Conservation (phyloP, 2,888 invertebrate genomes). For the Tortricodes alternella region DNA sequence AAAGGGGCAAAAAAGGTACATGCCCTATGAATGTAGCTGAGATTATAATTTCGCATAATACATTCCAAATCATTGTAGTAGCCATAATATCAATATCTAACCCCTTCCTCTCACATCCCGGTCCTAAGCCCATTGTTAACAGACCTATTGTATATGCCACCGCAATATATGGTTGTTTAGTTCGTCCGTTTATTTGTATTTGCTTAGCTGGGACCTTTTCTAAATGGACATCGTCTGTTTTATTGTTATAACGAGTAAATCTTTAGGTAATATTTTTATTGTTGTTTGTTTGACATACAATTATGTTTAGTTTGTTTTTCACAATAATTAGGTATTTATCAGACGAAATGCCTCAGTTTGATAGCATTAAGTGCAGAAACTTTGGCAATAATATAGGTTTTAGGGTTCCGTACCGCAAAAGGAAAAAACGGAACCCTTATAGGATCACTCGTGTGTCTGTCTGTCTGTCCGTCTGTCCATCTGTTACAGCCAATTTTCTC, state of each 20-base stretch:
- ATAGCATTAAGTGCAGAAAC: no score
- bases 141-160: conserved; percentile 49
- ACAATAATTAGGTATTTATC: neutral
- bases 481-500: no score
- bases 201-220: conserved; percentile 47
- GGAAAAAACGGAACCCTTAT: no score
- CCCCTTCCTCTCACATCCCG: conserved; percentile 45
- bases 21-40: conserved; percentile 3
- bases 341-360: neutral
- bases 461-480: no score
- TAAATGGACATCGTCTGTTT: conserved; percentile 44
- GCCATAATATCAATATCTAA: conserved; percentile 36
- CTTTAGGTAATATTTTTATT: conserved; percentile 45
- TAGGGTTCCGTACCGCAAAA: no score
- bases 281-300: conserved; percentile 18
- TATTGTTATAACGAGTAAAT: conserved; percentile 30
- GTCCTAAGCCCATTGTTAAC: conserved; percentile 48
- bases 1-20: conserved; percentile 4
- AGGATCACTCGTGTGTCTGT: no score
- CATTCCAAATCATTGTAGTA: conserved; percentile 21
- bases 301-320: conserved; percentile 24
- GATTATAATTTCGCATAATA: conserved; percentile 24
- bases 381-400: no score
- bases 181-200: conserved; percentile 48
- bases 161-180: conserved; percentile 50